A percentile compares a stretch with the other conserved stretches of the same genome.
These are phyloP conservation scores for Anastatus disparis DNA, from an alignment of 1,140 invertebrate species.

Conservation along the genomic window DNA sequence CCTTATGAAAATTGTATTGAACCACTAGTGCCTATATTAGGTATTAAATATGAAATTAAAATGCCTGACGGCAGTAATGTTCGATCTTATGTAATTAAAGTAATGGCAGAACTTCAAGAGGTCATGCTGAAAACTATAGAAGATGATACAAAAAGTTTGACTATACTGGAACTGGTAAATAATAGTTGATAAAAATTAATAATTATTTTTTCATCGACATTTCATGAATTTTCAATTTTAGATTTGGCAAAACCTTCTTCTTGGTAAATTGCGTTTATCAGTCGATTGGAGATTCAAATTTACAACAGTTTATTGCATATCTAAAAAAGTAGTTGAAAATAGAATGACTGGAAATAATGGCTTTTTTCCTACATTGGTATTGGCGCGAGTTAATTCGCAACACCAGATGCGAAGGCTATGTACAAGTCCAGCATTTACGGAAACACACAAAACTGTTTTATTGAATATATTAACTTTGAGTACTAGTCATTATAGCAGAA, in stretches of 20 bases:
- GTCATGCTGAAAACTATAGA: constrained; percentile 72
- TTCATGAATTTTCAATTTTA: constrained; percentile 50
- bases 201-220: too few relatives aligned
- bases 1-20: constrained; percentile 56
- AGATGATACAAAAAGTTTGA: constrained; percentile 82
- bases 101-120: constrained; percentile 69
- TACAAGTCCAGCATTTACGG: constrained; percentile 61
- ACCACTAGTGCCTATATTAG: constrained; percentile 61
- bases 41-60: constrained; percentile 59
- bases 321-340: constrained; percentile 73
- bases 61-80: constrained; percentile 76
- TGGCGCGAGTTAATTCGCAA: constrained; percentile 74
- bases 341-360: constrained; percentile 71
- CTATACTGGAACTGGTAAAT: constrained; percentile 22
- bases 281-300: constrained; percentile 19
- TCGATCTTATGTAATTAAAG: constrained; percentile 67
- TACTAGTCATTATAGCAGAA: constrained; percentile 76
- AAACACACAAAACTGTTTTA: constrained; percentile 72
- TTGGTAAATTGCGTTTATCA: constrained; percentile 66
- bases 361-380: constrained; percentile 73
- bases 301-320: constrained; percentile 35
- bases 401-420: constrained; percentile 72
- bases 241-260: constrained; percentile 73
- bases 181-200: neutral
- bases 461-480: constrained; percentile 74